Evolutionary conservation across 2,888 invertebrate species (phyloP).

Genomic region (Drosophila flavopinicola): DNA sequence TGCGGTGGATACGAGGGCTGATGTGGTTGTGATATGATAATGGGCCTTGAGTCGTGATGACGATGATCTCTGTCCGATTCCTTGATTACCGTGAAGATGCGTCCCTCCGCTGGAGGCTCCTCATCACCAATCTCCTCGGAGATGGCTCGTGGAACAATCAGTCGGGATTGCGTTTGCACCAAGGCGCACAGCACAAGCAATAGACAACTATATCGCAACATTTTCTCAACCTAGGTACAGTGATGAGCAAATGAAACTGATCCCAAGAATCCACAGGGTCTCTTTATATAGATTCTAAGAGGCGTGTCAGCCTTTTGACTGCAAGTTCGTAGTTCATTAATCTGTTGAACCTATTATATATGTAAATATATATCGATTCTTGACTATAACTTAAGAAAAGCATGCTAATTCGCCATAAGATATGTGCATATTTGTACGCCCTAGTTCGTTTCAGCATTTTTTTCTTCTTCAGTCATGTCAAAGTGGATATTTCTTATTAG

Average conservation of each 20-base stretch:
- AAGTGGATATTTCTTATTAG: constrained; percentile 33
- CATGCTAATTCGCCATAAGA: constrained; percentile 12
- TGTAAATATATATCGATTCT: constrained; percentile 10
- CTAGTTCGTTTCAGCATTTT: too few relatives aligned
- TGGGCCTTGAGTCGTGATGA: constrained; percentile 23
- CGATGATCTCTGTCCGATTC: constrained; percentile 21
- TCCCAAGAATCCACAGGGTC: background rate
- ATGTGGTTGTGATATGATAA: constrained; percentile 29
- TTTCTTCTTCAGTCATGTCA: constrained; percentile 25
- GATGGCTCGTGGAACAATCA: constrained; percentile 4
- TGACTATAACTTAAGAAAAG: background rate
- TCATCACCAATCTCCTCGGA: constrained; percentile 12
- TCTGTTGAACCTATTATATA: constrained; percentile 19
- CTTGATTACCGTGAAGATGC: constrained; percentile 26
- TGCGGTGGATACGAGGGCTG: constrained; percentile 5
- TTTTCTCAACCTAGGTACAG: constrained; percentile 4
- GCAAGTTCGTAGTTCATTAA: constrained; percentile 26
- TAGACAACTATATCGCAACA: constrained; percentile 21
- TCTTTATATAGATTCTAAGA: constrained; percentile 37
- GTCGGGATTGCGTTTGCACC: constrained; percentile 11
- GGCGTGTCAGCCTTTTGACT: background rate
- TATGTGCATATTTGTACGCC: constrained; percentile 35
- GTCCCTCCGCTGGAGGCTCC: constrained; percentile 36
- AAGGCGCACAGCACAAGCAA: constrained; percentile 33
- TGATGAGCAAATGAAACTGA: constrained; percentile 28